Percentiles rank a stretch among this genome's conserved stretches.
These are phyloP conservation scores for Dasyornis broadbenti DNA, from an alignment of 2,113 vertebrate genomes.

Conservation along the genomic window DNA sequence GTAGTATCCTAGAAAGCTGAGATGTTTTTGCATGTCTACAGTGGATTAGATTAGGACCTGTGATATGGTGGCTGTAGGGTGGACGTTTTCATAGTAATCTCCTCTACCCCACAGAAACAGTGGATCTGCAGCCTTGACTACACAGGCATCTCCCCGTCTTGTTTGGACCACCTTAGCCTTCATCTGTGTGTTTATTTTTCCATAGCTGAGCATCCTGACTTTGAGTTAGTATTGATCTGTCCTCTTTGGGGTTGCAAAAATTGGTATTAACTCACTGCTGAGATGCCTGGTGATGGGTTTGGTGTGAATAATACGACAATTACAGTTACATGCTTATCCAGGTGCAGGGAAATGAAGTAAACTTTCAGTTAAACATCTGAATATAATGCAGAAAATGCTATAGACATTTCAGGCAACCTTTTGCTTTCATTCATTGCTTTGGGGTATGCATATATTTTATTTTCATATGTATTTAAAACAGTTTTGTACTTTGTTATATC, in stretches of 20 bases:
- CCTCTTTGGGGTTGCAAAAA: neutral
- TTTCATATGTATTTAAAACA: neutral
- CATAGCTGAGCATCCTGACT: neutral
- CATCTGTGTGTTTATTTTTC: neutral
- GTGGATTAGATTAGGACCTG: neutral
- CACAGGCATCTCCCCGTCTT: neutral
- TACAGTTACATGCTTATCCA: neutral
- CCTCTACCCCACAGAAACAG: neutral
- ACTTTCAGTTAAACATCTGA: neutral
- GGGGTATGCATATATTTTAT: neutral
- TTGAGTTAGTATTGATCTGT: neutral
- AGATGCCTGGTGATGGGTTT: neutral
- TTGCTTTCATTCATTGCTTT: neutral
- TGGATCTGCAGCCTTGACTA: neutral
- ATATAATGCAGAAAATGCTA: neutral
- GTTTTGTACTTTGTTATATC: neutral
- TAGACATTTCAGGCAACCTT: neutral
- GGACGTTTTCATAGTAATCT: neutral
- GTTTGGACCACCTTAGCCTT: neutral
- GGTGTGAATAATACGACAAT: neutral
- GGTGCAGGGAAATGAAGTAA: neutral
- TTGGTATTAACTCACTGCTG: neutral
- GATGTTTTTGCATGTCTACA: neutral
- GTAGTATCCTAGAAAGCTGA: neutral
- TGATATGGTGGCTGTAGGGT: neutral